Conservation (phyloP, 2,113 vertebrate genomes). For the Pyrgilauda ruficollis region DNA sequence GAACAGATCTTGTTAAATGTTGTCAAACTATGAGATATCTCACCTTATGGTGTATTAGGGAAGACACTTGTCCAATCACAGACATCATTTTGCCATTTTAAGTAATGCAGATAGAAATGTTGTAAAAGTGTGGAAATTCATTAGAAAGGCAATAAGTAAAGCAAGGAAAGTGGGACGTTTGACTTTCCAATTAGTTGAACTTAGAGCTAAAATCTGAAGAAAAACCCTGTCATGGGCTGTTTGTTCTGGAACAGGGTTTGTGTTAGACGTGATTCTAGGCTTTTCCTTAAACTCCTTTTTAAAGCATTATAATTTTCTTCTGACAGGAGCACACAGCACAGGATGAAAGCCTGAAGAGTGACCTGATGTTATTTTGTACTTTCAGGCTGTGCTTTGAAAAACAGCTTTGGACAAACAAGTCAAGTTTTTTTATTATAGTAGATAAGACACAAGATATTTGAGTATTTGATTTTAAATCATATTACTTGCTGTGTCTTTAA, state of each 20-base stretch:
- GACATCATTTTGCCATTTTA: not conserved
- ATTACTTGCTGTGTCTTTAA: not conserved
- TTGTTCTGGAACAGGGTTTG: not conserved
- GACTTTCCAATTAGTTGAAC: not conserved
- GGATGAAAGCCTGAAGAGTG: not conserved
- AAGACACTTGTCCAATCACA: not conserved
- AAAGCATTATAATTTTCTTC: not conserved
- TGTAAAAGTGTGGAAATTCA: not conserved
- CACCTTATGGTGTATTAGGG: not conserved
- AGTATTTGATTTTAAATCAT: not conserved
- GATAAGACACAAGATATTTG: not conserved
- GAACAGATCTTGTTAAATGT: not conserved
- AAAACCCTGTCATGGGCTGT: not conserved
- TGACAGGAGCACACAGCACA: rapidly evolving
- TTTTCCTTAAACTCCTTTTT: not conserved
- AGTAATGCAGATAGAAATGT: not conserved
- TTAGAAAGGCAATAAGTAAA: not conserved
- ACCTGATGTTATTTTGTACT: not conserved
- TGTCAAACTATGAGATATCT: not conserved
- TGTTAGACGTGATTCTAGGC: not conserved
- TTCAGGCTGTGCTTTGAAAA: not conserved
- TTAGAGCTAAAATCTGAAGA: not conserved
- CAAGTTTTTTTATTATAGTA: not conserved
- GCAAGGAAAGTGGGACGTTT: not conserved
- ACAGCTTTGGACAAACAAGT: not conserved